phyloP scores from a whole-genome alignment of 2,113 vertebrate species.

The Ibidorhyncha struthersii region DNA sequence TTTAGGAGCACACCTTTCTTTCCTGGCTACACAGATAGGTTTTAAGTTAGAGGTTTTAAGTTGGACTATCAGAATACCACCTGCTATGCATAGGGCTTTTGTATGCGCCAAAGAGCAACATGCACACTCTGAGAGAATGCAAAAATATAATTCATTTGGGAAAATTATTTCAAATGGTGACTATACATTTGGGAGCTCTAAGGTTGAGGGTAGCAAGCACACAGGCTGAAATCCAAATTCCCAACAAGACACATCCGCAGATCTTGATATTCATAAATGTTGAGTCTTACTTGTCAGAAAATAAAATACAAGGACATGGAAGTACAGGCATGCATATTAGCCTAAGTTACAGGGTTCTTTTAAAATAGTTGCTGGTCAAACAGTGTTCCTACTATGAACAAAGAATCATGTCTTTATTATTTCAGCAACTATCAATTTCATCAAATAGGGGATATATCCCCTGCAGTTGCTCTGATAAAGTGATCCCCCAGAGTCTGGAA shows the following conservation, averaged over 20 bases:
- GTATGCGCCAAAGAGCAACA: not conserved
- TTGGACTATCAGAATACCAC: not conserved
- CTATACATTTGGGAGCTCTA: not conserved
- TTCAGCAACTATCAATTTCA: not conserved
- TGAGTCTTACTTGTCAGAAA: not conserved
- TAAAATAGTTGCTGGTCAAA: not conserved
- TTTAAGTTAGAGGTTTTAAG: not conserved
- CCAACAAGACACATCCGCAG: not conserved
- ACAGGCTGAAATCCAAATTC: not conserved
- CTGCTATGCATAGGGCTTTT: not conserved
- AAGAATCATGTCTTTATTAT: not conserved
- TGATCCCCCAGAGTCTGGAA: not conserved
- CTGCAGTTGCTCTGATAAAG: not conserved
- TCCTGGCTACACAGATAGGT: not conserved
- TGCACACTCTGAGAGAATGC: not conserved
- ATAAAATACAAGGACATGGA: not conserved
- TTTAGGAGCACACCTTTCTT: not conserved
- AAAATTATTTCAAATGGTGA: not conserved
- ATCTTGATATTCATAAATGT: not conserved
- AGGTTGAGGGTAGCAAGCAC: not conserved
- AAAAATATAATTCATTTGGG: not conserved
- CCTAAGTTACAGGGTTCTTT: not conserved
- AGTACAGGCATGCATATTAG: not conserved
- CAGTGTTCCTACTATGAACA: not conserved
- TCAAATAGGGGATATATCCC: not conserved